These are phyloP conservation scores for Cerastoderma edule DNA, from an alignment of 2,888 invertebrate species.

Conservation along the genomic window DNA sequence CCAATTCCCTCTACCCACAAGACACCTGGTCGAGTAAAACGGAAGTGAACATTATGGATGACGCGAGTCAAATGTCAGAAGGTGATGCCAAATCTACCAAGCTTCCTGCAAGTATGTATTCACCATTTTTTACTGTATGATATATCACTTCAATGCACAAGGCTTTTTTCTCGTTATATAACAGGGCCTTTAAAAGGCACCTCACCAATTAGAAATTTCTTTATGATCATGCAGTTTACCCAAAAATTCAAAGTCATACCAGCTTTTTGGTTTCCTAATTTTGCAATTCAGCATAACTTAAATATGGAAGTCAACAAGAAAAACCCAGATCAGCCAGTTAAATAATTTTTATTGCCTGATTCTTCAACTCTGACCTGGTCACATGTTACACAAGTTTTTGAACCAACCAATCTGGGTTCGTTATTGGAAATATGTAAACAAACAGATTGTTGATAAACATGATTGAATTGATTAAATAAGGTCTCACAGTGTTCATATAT, in stretches of 20 bases:
- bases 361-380: no score
- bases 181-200: background rate
- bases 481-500: background rate
- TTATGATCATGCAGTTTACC: background rate
- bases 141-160: background rate
- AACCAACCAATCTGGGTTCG: no score
- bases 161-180: background rate
- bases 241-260: background rate
- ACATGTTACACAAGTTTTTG: no score
- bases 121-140: background rate
- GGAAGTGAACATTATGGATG: background rate
- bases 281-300: background rate
- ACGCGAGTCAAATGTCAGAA: background rate
- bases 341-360: no score
- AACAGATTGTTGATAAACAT: background rate
- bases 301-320: background rate
- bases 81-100: constrained; percentile 15
- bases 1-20: constrained; percentile 63
- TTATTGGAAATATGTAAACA: no score
- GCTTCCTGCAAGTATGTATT: constrained; percentile 47
- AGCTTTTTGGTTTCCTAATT: background rate
- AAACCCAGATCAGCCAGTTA: no score
- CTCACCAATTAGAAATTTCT: background rate
- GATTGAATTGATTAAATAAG: background rate
- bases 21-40: constrained; percentile 5